Conservation (phyloP, 2,797 vertebrate species). For the Micromesistius poutassou region DNA sequence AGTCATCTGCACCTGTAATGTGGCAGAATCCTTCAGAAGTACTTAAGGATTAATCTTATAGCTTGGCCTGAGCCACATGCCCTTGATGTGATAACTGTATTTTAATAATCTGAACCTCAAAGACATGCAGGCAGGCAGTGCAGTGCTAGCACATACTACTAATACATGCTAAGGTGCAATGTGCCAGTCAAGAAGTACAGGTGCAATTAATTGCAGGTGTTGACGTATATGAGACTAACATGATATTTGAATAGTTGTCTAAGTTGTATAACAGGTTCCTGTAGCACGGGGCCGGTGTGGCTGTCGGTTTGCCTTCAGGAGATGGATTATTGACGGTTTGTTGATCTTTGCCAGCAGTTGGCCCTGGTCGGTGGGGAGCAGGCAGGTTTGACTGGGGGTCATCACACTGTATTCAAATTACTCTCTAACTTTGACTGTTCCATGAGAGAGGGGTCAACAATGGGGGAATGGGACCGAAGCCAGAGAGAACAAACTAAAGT, state of each 20-base stretch:
- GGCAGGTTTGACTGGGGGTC: not conserved
- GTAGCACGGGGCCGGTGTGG: constrained; percentile 8
- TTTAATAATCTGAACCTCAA: constrained; percentile 1
- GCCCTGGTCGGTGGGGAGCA: not conserved
- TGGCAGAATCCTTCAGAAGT: not conserved
- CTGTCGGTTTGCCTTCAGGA: constrained; percentile 20
- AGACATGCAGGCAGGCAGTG: not conserved
- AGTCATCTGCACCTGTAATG: not conserved
- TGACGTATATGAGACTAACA: not conserved
- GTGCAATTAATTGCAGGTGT: not conserved
- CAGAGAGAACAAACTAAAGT: not conserved
- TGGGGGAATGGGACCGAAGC: not conserved
- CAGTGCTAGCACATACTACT: not conserved
- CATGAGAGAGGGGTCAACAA: not conserved
- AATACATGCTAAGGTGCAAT: not conserved
- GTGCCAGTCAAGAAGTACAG: not conserved
- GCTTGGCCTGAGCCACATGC: not conserved
- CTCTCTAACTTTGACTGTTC: not conserved
- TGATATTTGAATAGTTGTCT: not conserved
- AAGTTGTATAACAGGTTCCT: not conserved
- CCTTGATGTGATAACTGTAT: not conserved
- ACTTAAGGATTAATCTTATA: not conserved
- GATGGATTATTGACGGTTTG: constrained; percentile 18
- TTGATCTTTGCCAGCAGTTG: constrained; percentile 13
- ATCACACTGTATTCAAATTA: not conserved